These are phyloP conservation scores for Trichechus manatus DNA, from an alignment of 2,113 vertebrate species.

Conservation along the genomic window DNA sequence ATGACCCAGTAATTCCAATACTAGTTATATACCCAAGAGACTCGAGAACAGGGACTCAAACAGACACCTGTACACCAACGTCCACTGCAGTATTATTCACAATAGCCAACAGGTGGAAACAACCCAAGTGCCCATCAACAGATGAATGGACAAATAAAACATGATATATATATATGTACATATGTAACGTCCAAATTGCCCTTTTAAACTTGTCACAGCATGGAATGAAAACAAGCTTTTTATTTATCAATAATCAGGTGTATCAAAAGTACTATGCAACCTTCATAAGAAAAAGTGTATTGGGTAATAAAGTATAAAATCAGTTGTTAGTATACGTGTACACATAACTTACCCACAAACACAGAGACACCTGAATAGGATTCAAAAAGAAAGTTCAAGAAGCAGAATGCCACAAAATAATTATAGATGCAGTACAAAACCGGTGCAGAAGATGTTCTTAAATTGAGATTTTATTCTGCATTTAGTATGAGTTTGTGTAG, in stretches of 20 bases:
- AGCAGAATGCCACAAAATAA: background rate
- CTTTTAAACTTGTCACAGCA: slow-evolving; percentile 83
- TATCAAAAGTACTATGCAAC: slow-evolving; percentile 33
- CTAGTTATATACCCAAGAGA: background rate
- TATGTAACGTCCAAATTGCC: slow-evolving; percentile 90
- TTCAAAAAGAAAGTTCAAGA: background rate
- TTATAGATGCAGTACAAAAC: background rate
- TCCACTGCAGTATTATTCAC: background rate
- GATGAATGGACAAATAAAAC: background rate
- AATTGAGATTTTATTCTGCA: background rate
- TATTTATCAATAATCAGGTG: slow-evolving; percentile 77
- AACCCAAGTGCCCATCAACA: background rate
- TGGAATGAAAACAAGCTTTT: slow-evolving; percentile 75
- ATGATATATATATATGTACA: background rate
- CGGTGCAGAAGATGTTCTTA: background rate
- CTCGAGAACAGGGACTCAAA: background rate
- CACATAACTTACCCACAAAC: background rate
- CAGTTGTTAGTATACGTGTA: background rate
- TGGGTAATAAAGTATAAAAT: slow-evolving; percentile 14
- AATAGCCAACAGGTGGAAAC: background rate
- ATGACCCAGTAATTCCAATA: background rate
- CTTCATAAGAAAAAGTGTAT: slow-evolving; percentile 54
- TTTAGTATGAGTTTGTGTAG: background rate
- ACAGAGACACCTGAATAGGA: background rate
- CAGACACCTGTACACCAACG: background rate